A percentile compares a stretch with the other conserved stretches of the same genome.
These are phyloP conservation scores for Cyprinodon brontotheroides DNA, from an alignment of 2,113 vertebrate genomes.

Conservation along the genomic window DNA sequence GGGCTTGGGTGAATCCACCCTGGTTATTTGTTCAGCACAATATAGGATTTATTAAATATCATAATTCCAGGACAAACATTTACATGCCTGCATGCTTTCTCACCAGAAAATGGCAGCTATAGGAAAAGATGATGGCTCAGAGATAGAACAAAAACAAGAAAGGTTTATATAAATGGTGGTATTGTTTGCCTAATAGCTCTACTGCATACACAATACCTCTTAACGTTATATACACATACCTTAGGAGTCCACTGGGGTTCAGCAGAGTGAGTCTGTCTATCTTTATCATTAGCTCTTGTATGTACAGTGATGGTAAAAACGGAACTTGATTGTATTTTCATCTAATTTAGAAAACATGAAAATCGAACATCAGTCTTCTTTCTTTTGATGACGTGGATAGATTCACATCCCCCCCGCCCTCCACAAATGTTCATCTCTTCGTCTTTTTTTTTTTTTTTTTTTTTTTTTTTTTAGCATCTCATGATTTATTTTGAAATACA, in stretches of 20 bases:
- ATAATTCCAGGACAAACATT: slow-evolving; percentile 99
- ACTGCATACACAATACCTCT: slow-evolving; percentile 99
- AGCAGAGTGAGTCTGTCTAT: slow-evolving; percentile 69
- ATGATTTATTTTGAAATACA: slow-evolving; percentile 79
- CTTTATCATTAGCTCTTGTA: slow-evolving; percentile 79
- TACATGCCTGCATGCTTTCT: slow-evolving; percentile 99
- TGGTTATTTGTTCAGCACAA: slow-evolving; percentile 88
- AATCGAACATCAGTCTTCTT: slow-evolving; percentile 76
- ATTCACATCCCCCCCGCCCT: slow-evolving; percentile 56
- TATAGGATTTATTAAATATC: slow-evolving; percentile 99
- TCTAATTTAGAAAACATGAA: slow-evolving; percentile 85
- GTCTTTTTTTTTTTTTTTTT: slow-evolving; percentile 32
- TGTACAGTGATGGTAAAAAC: slow-evolving; percentile 86
- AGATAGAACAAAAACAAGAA: slow-evolving; percentile 81
- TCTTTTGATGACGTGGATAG: slow-evolving; percentile 73
- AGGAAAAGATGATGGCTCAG: slow-evolving; percentile 95
- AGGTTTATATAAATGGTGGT: slow-evolving; percentile 84
- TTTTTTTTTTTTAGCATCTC: slow-evolving; percentile 47
- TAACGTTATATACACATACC: slow-evolving; percentile 99
- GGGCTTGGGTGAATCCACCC: slow-evolving; percentile 78
- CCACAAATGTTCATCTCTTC: slow-evolving; percentile 63
- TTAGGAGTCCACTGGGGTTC: slow-evolving; percentile 75
- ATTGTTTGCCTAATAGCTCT: slow-evolving; percentile 92
- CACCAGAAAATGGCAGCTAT: slow-evolving; percentile 98
- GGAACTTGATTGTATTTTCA: slow-evolving; percentile 88